Conservation (phyloP, 2,113 vertebrate species). For the Struthio camelus region DNA sequence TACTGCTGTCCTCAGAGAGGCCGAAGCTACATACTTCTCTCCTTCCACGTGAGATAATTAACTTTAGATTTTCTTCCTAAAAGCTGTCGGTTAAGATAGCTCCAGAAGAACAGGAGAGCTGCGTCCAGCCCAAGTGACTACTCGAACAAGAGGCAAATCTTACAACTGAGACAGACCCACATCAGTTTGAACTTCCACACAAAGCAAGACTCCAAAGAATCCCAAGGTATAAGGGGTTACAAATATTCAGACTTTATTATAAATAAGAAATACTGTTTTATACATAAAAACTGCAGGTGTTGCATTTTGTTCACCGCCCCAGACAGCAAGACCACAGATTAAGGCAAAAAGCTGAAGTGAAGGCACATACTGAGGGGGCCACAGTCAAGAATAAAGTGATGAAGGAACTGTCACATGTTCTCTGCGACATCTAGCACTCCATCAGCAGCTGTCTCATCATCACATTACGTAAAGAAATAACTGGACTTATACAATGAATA, state of each 20-base stretch:
- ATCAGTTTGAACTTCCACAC: too few species aligned
- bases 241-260: conserved; percentile 94
- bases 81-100: not conserved
- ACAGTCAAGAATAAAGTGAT: conserved; percentile 50
- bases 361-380: conserved; percentile 72
- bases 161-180: not conserved
- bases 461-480: conserved; percentile 66
- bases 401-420: not conserved
- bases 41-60: not conserved
- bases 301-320: conserved; percentile 77
- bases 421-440: conserved; percentile 41
- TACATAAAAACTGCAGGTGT: conserved; percentile 87
- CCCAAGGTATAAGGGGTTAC: conserved; percentile 78
- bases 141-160: not conserved
- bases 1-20: too few species aligned
- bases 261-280: conserved; percentile 98
- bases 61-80: not conserved
- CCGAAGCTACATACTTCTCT: too few species aligned
- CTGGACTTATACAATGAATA: conserved; percentile 72
- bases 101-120: not conserved
- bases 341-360: conserved; percentile 75
- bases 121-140: not conserved
- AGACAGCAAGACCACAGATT: conserved; percentile 75
- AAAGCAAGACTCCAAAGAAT: conserved; percentile 64
- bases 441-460: conserved; percentile 61